Conservation (phyloP, 2,797 vertebrate genomes). For the Anguilla pacifica region DNA sequence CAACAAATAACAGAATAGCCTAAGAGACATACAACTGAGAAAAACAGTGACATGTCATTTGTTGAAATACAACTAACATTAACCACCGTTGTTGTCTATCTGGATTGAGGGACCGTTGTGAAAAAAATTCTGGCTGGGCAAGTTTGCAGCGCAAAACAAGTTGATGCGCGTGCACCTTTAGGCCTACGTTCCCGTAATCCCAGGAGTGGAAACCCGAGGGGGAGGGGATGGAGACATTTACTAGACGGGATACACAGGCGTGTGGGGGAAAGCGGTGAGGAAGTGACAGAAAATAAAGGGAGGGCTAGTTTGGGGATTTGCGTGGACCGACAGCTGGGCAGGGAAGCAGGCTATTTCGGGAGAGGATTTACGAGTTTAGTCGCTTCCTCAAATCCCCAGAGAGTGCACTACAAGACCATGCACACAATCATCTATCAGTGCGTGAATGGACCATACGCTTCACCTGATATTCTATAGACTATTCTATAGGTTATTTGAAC, state of each 20-base stretch:
- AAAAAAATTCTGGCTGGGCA: constrained; percentile 16
- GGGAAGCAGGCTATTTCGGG: constrained; percentile 71
- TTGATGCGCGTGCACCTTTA: constrained; percentile 52
- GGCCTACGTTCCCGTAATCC: constrained; percentile 57
- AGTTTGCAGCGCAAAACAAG: constrained; percentile 39
- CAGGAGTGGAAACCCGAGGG: constrained; percentile 32
- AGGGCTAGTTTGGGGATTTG: constrained; percentile 65
- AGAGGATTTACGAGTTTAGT: constrained; percentile 78
- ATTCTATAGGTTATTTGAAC: not conserved
- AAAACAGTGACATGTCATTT: not conserved
- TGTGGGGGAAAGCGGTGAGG: constrained; percentile 38
- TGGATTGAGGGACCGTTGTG: constrained; percentile 25
- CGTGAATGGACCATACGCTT: not conserved
- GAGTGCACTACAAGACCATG: constrained; percentile 44
- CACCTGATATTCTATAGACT: not conserved
- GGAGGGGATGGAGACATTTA: constrained; percentile 40
- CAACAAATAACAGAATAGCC: not conserved
- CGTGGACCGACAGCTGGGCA: constrained; percentile 73
- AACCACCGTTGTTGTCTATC: no score
- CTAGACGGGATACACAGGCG: constrained; percentile 19
- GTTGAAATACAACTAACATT: not conserved
- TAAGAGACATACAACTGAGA: no score
- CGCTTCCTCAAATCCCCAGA: constrained; percentile 68
- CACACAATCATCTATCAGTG: not conserved
- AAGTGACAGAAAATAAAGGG: constrained; percentile 17